A percentile compares a stretch with the other conserved stretches of the same genome.
These are phyloP conservation scores for Danaus melanippus DNA, from an alignment of 1,140 invertebrate genomes.

Conservation along the genomic window DNA sequence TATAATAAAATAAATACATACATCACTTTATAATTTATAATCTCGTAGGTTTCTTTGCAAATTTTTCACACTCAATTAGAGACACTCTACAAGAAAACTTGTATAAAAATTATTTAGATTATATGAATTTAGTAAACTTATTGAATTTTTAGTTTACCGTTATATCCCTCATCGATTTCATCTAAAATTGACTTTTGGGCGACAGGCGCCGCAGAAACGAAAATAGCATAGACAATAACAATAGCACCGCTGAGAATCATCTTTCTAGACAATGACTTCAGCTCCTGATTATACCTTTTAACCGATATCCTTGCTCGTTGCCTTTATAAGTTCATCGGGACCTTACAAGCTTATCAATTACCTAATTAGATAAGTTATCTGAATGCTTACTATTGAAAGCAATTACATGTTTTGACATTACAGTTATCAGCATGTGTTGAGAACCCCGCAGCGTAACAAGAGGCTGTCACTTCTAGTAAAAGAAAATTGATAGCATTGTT, in stretches of 20 bases:
- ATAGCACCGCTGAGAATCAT: conserved; percentile 5
- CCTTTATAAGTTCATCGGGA: conserved; percentile 3
- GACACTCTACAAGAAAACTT: too few relatives aligned
- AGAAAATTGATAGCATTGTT: too few relatives aligned
- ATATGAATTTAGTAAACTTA: too few relatives aligned
- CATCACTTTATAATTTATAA: too few relatives aligned
- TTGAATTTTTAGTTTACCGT: not conserved
- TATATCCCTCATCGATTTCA: not conserved
- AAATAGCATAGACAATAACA: conserved; percentile 12
- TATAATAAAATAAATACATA: too few relatives aligned
- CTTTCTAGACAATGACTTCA: too few relatives aligned
- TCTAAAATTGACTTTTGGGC: not conserved
- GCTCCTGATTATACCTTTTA: too few relatives aligned
- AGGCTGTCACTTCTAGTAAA: conserved; percentile 4
- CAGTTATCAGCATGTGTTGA: conserved; percentile 5
- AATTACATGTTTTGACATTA: conserved; percentile 14
- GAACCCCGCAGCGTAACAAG: conserved; percentile 13
- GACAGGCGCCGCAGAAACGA: conserved; percentile 18
- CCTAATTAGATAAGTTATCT: conserved; percentile 50
- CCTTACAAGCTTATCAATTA: conserved; percentile 30
- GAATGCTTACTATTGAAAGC: conserved; percentile 11
- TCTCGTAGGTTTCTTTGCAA: too few relatives aligned
- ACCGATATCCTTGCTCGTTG: not conserved
- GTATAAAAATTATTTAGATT: too few relatives aligned
- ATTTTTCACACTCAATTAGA: too few relatives aligned